These are phyloP conservation scores for Drosophila mettleri DNA, from an alignment of 2,888 invertebrate genomes.

Conservation along the genomic window DNA sequence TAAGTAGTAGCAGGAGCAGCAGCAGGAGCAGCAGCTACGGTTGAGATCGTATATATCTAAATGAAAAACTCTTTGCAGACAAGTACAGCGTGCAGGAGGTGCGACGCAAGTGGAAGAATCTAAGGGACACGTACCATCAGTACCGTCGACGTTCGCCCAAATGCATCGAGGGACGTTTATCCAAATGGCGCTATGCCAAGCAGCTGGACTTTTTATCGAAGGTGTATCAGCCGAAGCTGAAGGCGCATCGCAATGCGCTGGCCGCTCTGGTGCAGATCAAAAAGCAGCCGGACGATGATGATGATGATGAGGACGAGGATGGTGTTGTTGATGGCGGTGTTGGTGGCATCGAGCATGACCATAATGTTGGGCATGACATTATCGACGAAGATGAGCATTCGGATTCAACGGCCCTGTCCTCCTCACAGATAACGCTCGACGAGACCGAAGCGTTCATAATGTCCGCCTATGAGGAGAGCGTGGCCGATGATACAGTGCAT, in stretches of 20 bases:
- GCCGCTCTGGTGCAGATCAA: constrained; percentile 64
- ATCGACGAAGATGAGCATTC: constrained; percentile 69
- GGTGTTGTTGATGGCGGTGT: constrained; percentile 38
- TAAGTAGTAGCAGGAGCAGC: constrained; percentile 65
- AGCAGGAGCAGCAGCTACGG: too few relatives aligned
- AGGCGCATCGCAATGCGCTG: constrained; percentile 76
- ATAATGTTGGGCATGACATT: constrained; percentile 44
- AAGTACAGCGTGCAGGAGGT: constrained; percentile 82
- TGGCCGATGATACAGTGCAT: constrained; percentile 74
- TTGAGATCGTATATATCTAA: background rate
- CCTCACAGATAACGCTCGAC: constrained; percentile 76
- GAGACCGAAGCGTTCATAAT: constrained; percentile 79
- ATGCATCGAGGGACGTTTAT: constrained; percentile 74
- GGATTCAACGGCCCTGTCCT: constrained; percentile 51
- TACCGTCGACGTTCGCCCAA: constrained; percentile 82
- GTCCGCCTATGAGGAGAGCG: constrained; percentile 79
- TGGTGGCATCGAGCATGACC: constrained; percentile 22
- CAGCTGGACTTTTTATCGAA: constrained; percentile 81
- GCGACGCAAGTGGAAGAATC: constrained; percentile 83
- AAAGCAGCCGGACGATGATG: constrained; percentile 48
- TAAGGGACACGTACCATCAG: constrained; percentile 83
- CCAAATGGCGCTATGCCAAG: constrained; percentile 83
- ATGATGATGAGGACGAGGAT: constrained; percentile 54
- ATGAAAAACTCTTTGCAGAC: constrained; percentile 1
- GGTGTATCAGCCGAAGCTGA: constrained; percentile 83